Conservation (phyloP, 2,113 vertebrate genomes). For the Coptodon rendalli region DNA sequence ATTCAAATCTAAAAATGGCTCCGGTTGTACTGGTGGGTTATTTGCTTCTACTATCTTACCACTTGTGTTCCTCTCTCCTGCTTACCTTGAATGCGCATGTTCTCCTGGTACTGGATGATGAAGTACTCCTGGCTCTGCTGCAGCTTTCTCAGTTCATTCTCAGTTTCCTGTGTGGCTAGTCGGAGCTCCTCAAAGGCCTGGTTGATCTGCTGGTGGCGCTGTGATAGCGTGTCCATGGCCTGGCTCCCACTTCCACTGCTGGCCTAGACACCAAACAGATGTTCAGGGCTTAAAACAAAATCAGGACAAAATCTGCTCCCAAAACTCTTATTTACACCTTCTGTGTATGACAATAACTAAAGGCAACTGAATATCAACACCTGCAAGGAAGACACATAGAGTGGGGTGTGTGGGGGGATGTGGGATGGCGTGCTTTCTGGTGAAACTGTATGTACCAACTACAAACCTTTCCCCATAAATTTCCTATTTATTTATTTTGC, state of each 20-base stretch:
- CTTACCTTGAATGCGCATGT: slow-evolving; percentile 79
- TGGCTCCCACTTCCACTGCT: slow-evolving; percentile 69
- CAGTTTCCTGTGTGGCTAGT: slow-evolving; percentile 84
- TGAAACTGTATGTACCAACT: neutral
- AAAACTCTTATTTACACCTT: neutral
- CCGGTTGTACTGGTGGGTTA: neutral
- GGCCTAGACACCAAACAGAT: slow-evolving; percentile 61
- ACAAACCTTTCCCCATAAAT: neutral
- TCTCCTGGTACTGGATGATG: slow-evolving; percentile 97
- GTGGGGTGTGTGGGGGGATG: neutral
- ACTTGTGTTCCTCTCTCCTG: neutral
- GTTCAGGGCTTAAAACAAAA: neutral
- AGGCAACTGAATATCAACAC: neutral
- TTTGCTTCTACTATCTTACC: neutral
- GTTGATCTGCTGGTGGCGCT: slow-evolving; percentile 95
- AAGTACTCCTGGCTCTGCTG: slow-evolving; percentile 95
- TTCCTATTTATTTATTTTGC: neutral
- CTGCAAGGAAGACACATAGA: neutral
- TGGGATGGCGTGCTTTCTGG: neutral
- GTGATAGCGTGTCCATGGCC: slow-evolving; percentile 83
- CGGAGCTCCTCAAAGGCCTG: slow-evolving; percentile 92
- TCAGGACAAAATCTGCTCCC: neutral
- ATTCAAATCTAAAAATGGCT: neutral
- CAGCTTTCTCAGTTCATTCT: slow-evolving; percentile 88
- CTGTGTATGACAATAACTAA: neutral